phyloP scores from a whole-genome alignment of 2,797 vertebrate genomes.

The Pyrocephalus nanus region DNA sequence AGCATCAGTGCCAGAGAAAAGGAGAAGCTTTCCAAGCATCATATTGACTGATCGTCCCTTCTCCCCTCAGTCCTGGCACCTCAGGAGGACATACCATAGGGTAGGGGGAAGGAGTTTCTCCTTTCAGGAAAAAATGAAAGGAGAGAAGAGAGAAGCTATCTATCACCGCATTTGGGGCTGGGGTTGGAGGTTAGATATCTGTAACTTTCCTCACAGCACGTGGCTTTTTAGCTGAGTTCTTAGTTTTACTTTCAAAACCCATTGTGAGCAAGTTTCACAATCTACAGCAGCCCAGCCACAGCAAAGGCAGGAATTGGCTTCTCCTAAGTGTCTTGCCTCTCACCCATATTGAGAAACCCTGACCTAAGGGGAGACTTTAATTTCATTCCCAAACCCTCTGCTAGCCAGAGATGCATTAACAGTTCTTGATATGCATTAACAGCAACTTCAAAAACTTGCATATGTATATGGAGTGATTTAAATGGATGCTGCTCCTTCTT shows the following conservation, averaged over 20 bases:
- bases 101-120: neutral
- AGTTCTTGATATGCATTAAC: neutral
- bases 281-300: neutral
- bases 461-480: neutral
- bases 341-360: slow-evolving; percentile 3
- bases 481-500: neutral
- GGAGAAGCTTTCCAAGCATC: neutral
- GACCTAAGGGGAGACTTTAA: neutral
- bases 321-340: neutral
- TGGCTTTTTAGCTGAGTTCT: neutral
- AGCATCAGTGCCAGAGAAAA: neutral
- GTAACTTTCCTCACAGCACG: neutral
- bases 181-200: neutral
- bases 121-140: neutral
- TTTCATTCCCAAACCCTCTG: neutral
- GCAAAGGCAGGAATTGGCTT: neutral
- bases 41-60: neutral
- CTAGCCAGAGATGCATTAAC: neutral
- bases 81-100: neutral
- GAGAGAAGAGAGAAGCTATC: neutral
- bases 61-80: neutral
- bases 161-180: neutral
- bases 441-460: neutral
- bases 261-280: neutral
- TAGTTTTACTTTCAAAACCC: slow-evolving; percentile 22